Evolutionary conservation across 2,797 vertebrate species (phyloP).

Genomic region (Schizothorax lantsangensis): DNA sequence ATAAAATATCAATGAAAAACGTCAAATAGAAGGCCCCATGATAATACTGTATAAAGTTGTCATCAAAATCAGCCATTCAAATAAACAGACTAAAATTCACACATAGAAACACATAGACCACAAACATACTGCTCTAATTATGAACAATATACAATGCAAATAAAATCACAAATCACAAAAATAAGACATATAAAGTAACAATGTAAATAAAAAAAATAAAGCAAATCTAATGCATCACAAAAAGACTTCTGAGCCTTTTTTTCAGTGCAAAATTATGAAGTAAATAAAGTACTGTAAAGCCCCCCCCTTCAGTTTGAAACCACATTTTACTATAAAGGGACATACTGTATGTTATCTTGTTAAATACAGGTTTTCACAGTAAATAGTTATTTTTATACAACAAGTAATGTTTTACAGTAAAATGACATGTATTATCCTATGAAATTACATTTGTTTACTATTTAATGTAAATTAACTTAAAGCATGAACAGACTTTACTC

Average conservation of each 20-base stretch:
- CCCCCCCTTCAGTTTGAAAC: neutral
- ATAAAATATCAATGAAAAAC: neutral
- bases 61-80: neutral
- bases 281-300: neutral
- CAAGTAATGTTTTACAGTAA: neutral
- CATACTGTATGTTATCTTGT: neutral
- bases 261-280: neutral
- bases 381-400: neutral
- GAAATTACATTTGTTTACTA: neutral
- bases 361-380: neutral
- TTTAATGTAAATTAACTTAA: neutral
- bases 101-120: neutral
- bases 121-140: neutral
- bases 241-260: neutral
- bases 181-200: neutral
- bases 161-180: neutral
- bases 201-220: neutral
- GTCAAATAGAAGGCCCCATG: neutral
- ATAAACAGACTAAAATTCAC: neutral
- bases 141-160: neutral
- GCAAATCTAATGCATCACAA: neutral
- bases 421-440: neutral
- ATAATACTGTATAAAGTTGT: neutral
- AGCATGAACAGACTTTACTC: neutral
- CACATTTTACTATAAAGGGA: neutral